These are phyloP conservation scores for Piaya cayana DNA, from an alignment of 2,113 vertebrate genomes.

Conservation along the genomic window DNA sequence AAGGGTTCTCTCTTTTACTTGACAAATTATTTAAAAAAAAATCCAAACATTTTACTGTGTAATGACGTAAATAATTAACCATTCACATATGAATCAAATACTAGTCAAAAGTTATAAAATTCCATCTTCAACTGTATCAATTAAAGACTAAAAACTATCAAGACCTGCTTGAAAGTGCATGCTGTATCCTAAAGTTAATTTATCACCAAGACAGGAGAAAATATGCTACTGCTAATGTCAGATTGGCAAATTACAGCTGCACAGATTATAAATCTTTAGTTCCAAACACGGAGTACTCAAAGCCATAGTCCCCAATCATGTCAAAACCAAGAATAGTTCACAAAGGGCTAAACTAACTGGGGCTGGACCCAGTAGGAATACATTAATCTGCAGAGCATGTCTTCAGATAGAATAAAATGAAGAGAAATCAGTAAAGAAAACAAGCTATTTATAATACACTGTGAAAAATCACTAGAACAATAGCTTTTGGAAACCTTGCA, in stretches of 20 bases:
- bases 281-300: not conserved
- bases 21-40: fast-evolving
- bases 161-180: not conserved
- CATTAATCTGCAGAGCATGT: slow-evolving; percentile 34
- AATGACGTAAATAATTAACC: not conserved
- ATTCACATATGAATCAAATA: not conserved
- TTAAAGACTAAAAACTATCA: not conserved
- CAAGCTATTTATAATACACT: slow-evolving; percentile 49
- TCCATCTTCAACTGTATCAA: not conserved
- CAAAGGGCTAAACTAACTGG: not conserved
- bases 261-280: slow-evolving; percentile 26
- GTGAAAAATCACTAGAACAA: slow-evolving; percentile 64
- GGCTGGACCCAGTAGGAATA: slow-evolving; percentile 20
- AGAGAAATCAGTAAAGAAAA: slow-evolving; percentile 56
- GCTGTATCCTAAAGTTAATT: slow-evolving; percentile 16
- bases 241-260: not conserved
- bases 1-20: not conserved
- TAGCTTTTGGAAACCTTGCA: slow-evolving; percentile 57
- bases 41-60: not conserved
- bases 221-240: not conserved
- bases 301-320: not conserved
- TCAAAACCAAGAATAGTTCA: slow-evolving; percentile 48
- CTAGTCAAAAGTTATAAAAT: not conserved
- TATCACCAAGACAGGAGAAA: not conserved
- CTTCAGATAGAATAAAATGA: slow-evolving; percentile 26